Evolutionary conservation across 2,888 invertebrate species (phyloP), one percentile per base, ranked within the genome.

Genomic region (Oxystoma pomonae): DNA sequence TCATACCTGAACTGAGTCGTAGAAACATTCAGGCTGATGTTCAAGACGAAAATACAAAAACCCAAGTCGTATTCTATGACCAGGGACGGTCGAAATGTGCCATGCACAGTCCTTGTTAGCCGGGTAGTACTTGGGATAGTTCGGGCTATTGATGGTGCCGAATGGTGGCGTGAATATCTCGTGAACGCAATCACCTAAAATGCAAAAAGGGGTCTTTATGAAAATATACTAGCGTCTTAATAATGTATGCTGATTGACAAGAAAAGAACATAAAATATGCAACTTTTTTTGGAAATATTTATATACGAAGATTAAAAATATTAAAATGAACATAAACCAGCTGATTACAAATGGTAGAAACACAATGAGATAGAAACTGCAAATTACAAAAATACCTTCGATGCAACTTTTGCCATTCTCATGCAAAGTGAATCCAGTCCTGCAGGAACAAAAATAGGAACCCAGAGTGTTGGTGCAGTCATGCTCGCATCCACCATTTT

Each of bases 151-250:
- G 86, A 17, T 96, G 62, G 89, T 90, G 1, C 97, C 96, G 63
- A 86, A 83, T 0, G 95, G 90, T 0, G 89, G 90, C 0, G 89
- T 85, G 0, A 89, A 89, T 61, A 98, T 92, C 75, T 97, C 94
- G 78, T 95, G 92, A 77, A 96, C 95, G 80, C 98, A 98, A 12
- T 96, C 96, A 1, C 97, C 96, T 82, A 97, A 96, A 80, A 96
- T 96, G 80, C 98, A 98, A 79, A 35, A 35, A n/a, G n/a, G n/a
- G n/a, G n/a, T n/a, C n/a, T n/a, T n/a, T n/a, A n/a, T n/a, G n/a
- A n/a, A n/a, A n/a, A n/a, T n/a, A n/a, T n/a, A n/a, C n/a, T n/a
- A n/a, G n/a, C n/a, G n/a, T n/a, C n/a, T n/a, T n/a, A n/a, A n/a
- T n/a, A n/a, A n/a, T n/a, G n/a, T n/a, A n/a, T n/a, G n/a, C n/a